These are phyloP conservation scores for Trissolcus brochymenae DNA, from an alignment of 2,888 invertebrate genomes.

Conservation along the genomic window DNA sequence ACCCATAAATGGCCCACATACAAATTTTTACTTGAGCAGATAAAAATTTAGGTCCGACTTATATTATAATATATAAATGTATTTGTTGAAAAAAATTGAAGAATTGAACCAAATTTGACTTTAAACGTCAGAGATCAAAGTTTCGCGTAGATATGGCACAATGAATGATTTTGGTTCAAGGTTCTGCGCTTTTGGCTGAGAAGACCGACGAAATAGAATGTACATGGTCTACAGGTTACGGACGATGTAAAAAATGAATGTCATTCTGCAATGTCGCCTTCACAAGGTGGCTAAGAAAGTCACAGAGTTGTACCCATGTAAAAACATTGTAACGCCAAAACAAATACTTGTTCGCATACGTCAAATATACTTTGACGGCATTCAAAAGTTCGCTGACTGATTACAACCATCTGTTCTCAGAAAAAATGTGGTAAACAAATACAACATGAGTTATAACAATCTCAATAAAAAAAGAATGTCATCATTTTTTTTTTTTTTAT, in stretches of 20 bases:
- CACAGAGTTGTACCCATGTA: conserved; percentile 26
- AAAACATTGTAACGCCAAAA: conserved; percentile 26
- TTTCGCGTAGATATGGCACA: conserved; percentile 10
- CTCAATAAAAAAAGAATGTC: no score
- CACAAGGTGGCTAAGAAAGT: conserved; percentile 7
- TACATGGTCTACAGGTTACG: conserved; percentile 22
- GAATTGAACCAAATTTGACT: no score
- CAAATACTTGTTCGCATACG: conserved; percentile 15
- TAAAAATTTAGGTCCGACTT: no score
- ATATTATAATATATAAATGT: no score
- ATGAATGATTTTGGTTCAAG: conserved; percentile 43
- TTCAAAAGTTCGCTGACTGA: no score
- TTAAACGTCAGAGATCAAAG: no score
- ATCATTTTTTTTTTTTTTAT: no score
- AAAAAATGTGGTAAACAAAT: background rate
- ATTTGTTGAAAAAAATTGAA: no score
- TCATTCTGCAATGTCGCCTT: conserved; percentile 5
- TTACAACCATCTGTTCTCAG: no score
- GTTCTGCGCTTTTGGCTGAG: conserved; percentile 31
- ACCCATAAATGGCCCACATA: no score
- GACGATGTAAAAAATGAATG: conserved; percentile 27
- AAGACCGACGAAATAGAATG: conserved; percentile 21
- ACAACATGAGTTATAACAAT: no score
- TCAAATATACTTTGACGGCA: conserved; percentile 5
- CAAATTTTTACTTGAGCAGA: no score